Evolutionary conservation across 2,797 vertebrate species (phyloP).

Genomic region (Notamacropus eugenii): DNA sequence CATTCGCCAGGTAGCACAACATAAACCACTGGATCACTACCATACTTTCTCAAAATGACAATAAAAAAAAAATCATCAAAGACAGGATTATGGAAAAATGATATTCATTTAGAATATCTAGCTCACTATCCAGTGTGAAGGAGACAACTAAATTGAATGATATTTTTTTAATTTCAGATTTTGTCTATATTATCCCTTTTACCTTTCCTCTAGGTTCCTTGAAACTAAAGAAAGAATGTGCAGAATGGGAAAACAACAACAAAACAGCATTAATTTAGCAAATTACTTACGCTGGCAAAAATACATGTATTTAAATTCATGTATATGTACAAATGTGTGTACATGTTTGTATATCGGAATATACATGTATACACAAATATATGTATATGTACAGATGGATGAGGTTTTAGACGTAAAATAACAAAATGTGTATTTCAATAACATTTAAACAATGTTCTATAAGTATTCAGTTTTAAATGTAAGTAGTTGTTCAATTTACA

Average conservation of each 20-base stretch:
- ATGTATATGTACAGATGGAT: too few relatives aligned
- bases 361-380: too few relatives aligned
- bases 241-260: background rate
- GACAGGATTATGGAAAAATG: background rate
- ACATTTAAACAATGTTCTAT: background rate
- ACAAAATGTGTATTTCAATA: background rate
- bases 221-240: background rate
- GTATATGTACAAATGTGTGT: too few relatives aligned
- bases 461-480: background rate
- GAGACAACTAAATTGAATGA: background rate
- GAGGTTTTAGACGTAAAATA: background rate
- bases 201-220: background rate
- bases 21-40: too few relatives aligned
- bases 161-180: background rate
- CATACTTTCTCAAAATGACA: too few relatives aligned
- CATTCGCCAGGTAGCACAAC: too few relatives aligned
- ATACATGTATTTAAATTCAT: background rate
- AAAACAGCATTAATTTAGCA: background rate
- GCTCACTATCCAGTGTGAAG: background rate
- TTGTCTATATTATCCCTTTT: background rate
- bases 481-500: background rate
- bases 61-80: too few relatives aligned
- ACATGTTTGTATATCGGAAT: too few relatives aligned
- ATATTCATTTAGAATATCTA: background rate
- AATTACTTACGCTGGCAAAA: background rate